These are phyloP conservation scores for Scelioninae gen. 2 DNA, from an alignment of 2,888 invertebrate genomes.

Conservation along the genomic window DNA sequence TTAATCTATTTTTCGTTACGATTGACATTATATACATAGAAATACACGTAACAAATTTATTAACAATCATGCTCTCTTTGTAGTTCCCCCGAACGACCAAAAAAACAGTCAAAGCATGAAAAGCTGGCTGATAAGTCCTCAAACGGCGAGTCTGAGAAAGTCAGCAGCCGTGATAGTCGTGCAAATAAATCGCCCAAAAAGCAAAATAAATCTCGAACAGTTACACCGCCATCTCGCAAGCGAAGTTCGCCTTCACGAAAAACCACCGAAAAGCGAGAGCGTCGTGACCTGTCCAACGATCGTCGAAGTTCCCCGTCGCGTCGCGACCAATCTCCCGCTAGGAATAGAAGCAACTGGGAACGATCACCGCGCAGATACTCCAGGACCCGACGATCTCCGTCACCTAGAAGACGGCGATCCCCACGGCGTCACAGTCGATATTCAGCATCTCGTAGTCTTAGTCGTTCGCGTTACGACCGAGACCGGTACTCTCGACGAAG, in stretches of 20 bases:
- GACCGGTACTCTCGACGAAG: conserved; percentile 64
- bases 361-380: conserved; percentile 68
- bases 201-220: conserved; percentile 63
- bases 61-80: no score
- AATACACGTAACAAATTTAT: no score
- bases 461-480: conserved; percentile 69
- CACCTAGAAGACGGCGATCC: conserved; percentile 63
- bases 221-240: conserved; percentile 63
- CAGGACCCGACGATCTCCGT: conserved; percentile 67
- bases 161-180: conserved; percentile 51
- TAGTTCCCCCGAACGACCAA: conserved; percentile 70
- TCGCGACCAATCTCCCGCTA: conserved; percentile 59
- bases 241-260: conserved; percentile 62
- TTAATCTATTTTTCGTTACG: no score
- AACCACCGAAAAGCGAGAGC: conserved; percentile 63
- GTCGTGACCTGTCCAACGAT: conserved; percentile 70
- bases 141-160: conserved; percentile 56
- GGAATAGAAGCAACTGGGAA: conserved; percentile 62
- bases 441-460: conserved; percentile 68
- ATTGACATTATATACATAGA: no score
- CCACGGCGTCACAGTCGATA: conserved; percentile 68
- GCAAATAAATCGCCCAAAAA: conserved; percentile 66
- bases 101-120: conserved; percentile 67
- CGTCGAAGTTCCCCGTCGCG: conserved; percentile 62
- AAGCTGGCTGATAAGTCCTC: conserved; percentile 64